phyloP scores from a whole-genome alignment of 2,888 invertebrate species.

The Amiota minor region DNA sequence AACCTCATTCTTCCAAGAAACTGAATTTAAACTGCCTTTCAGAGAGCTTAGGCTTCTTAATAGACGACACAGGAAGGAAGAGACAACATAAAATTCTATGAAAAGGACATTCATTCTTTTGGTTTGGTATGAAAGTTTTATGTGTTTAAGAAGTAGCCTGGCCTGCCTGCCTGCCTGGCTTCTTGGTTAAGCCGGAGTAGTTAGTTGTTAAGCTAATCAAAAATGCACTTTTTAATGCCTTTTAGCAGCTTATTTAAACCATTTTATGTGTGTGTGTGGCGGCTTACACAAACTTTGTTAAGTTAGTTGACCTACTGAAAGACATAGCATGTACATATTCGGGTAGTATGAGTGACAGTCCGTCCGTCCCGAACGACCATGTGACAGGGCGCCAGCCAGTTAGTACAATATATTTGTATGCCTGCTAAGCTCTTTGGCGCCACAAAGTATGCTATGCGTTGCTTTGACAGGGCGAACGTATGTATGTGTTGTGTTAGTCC shows the following conservation, averaged over 20 bases:
- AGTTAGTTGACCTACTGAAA: slow-evolving; percentile 28
- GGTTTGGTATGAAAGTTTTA: too few species aligned
- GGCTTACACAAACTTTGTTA: slow-evolving; percentile 17
- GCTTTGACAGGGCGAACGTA: neutral
- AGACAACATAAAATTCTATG: too few species aligned
- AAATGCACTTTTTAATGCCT: slow-evolving; percentile 51
- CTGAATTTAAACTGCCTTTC: too few species aligned
- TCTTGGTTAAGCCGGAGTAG: too few species aligned
- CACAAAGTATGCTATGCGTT: slow-evolving; percentile 19
- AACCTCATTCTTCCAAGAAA: too few species aligned
- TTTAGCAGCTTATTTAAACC: slow-evolving; percentile 61
- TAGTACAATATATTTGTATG: neutral
- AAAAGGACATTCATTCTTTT: too few species aligned
- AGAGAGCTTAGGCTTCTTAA: too few species aligned
- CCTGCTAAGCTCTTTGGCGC: slow-evolving; percentile 9
- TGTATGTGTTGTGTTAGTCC: neutral
- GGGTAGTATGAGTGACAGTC: neutral
- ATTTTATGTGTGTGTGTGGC: neutral
- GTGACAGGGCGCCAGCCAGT: too few species aligned
- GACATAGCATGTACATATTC: neutral
- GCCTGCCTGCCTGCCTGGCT: too few species aligned
- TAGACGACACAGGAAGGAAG: too few species aligned
- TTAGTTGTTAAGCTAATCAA: slow-evolving; percentile 13
- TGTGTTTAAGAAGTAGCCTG: too few species aligned
- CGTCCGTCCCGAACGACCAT: neutral